Evolutionary conservation across 1,140 invertebrate species (phyloP).

Genomic region (Drosophila repletoides): DNA sequence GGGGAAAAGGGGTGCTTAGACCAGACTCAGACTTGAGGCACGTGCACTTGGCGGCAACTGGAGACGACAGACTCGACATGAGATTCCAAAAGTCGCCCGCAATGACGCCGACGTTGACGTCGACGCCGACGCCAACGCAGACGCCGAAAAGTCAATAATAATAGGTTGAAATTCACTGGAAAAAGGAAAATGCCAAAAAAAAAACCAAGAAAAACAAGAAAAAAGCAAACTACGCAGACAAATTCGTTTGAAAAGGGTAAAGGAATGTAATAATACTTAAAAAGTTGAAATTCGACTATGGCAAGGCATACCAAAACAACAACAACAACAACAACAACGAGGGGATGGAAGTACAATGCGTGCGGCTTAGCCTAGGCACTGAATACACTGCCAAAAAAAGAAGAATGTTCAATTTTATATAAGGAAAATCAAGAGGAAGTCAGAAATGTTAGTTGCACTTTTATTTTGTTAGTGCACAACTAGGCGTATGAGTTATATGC

Average conservation of each 20-base stretch:
- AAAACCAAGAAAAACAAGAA: constrained; percentile 28
- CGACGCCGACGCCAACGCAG: constrained; percentile 46
- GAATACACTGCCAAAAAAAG: too few relatives aligned
- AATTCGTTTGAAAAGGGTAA: constrained; percentile 79
- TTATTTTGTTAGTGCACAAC: too few relatives aligned
- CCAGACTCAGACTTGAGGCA: constrained; percentile 52
- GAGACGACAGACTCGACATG: constrained; percentile 43
- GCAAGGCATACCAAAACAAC: constrained; percentile 20
- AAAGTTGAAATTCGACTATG: constrained; percentile 74
- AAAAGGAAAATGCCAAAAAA: neutral
- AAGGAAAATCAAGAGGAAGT: too few relatives aligned
- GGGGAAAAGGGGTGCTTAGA: neutral
- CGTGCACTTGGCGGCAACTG: constrained; percentile 62
- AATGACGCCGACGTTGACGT: constrained; percentile 34
- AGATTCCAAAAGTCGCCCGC: constrained; percentile 34
- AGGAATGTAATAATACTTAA: constrained; percentile 80
- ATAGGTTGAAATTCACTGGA: constrained; percentile 57
- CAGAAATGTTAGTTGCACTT: too few relatives aligned
- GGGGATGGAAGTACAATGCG: constrained; percentile 5
- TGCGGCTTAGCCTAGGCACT: constrained; percentile 5
- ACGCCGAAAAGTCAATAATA: constrained; percentile 75
- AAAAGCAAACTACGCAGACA: constrained; percentile 62
- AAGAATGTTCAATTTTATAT: too few relatives aligned
- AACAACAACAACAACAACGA: constrained; percentile 22
- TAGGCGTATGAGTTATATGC: constrained; percentile 76